Conservation (phyloP, 2,797 vertebrate species). For the Parauchenoglanis punctatus region DNA sequence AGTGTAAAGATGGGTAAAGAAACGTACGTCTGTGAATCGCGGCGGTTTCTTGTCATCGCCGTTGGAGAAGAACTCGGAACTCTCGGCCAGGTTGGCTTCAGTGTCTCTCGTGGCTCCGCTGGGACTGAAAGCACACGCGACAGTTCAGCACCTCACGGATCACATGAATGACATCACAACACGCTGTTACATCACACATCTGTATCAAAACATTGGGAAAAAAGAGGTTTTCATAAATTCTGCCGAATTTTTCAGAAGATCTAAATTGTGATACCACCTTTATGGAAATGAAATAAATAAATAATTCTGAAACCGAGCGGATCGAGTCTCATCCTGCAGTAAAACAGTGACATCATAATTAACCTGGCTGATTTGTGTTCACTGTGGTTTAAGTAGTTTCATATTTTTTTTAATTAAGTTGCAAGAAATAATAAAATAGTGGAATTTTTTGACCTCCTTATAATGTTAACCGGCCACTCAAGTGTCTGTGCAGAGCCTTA, state of each 20-base stretch:
- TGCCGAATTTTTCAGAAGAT: background rate
- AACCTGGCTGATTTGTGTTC: background rate
- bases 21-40: conserved; percentile 89
- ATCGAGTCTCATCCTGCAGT: background rate
- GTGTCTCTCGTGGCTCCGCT: conserved; percentile 78
- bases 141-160: background rate
- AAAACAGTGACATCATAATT: background rate
- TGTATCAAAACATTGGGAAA: background rate
- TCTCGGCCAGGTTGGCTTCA: conserved; percentile 74
- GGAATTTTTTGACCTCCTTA: background rate
- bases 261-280: background rate
- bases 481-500: background rate
- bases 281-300: background rate
- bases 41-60: conserved; percentile 82
- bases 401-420: background rate
- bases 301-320: background rate
- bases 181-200: too few species aligned
- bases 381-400: background rate
- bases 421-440: background rate
- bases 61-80: conserved; percentile 84
- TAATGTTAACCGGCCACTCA: background rate
- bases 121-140: conserved; percentile 55
- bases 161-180: background rate
- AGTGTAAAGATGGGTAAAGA: background rate
- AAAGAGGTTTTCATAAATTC: background rate